Conservation (phyloP, 1,140 invertebrate genomes). For the Thalassaphorura encarpata region DNA sequence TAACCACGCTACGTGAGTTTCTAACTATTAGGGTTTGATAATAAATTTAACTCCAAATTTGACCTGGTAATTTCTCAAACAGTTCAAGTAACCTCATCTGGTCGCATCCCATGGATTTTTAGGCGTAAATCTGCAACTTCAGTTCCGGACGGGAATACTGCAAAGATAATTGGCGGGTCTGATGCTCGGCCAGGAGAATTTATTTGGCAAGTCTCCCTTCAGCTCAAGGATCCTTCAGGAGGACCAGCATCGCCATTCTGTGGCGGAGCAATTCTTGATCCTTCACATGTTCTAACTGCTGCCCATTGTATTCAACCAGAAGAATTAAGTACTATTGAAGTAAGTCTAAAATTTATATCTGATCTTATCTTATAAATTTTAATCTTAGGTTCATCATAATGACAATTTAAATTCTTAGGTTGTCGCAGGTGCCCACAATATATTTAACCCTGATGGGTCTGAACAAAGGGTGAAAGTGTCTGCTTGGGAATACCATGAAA, state of each 20-base stretch:
- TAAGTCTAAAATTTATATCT: too few species aligned
- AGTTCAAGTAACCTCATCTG: too few species aligned
- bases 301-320: background rate
- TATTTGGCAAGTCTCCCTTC: slow-evolving; percentile 3
- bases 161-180: slow-evolving; percentile 2
- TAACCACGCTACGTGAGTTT: too few species aligned
- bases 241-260: background rate
- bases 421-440: slow-evolving; percentile 5
- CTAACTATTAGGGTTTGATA: too few species aligned
- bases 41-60: too few species aligned
- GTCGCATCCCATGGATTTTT: too few species aligned
- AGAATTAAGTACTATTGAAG: background rate
- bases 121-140: too few species aligned
- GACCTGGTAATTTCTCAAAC: too few species aligned
- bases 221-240: background rate
- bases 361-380: too few species aligned
- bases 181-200: background rate
- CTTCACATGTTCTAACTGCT: slow-evolving; percentile 3
- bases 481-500: background rate
- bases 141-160: too few species aligned
- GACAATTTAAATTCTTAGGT: too few species aligned
- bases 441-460: slow-evolving; percentile 4
- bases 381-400: too few species aligned
- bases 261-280: slow-evolving; percentile 8
- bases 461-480: background rate